Base-by-base conservation (phyloP, 2,113 vertebrate genomes). In the Periophthalmus modestus region DNA sequence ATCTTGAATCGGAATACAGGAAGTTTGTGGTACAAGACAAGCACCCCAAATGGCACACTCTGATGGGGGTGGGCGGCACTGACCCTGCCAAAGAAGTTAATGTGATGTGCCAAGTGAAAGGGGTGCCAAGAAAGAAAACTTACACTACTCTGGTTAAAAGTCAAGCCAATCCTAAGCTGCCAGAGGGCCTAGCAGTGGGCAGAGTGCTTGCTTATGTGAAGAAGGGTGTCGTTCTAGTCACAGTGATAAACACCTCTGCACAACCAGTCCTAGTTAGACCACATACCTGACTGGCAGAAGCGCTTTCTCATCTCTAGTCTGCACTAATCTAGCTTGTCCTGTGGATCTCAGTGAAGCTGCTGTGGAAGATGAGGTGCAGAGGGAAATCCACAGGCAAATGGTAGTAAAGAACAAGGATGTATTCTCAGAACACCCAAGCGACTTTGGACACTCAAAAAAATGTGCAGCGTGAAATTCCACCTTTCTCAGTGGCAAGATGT, bases 181-280 rank as follows among this genome's bases (percentile, higher is more conserved):
- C 47, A 2, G 65, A 61, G 18, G 10, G 14, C 6, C 58, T 73
- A 7, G 2, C 69, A 0, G 73, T 76, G 0, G 66, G 24, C n/a
- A 69, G 12, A 57, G 65, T 72, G 0, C 65, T 80, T 7, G 39
- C 36, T 0, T 24, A 68, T 75, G 73, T 80, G 28, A 28, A 28
- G 0, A 75, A 75, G 3, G 65, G 73, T 0, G 55, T 24, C 12
- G 57, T 33, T 47, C 69, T 65, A 2, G 24, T 75, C 7, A 63
- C 69, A 50, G 73, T 81, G 7, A 75, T 75, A 69, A 80, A 80
- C 19, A 6, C 75, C 0, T 72, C 75, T 2, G 36, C 52, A 54
- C 52, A 66, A 5, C 19, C 57, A 1, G 21, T 75, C 0, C 65
- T 61, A 0, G 72, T 82, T 16, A 79, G 12, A 3, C 50, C 69